phyloP scores from a whole-genome alignment of 2,888 invertebrate genomes.

The Elgonia sp. region DNA sequence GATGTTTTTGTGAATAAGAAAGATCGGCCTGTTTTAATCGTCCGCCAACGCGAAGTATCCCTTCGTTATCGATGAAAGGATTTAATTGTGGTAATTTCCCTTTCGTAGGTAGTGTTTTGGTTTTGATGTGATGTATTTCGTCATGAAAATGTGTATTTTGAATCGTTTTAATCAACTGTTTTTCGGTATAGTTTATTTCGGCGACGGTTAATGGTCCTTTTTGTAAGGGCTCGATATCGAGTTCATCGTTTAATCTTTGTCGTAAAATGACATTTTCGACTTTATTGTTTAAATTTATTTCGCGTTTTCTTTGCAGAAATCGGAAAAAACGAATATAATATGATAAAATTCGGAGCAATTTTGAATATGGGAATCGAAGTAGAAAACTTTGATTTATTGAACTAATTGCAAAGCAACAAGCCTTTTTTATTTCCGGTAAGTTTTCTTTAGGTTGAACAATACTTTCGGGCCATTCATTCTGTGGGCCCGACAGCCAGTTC shows the following conservation, averaged over 20 bases:
- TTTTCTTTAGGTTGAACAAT: background rate
- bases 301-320: background rate
- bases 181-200: background rate
- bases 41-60: constrained; percentile 46
- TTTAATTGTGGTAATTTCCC: constrained; percentile 69
- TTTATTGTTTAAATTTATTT: background rate
- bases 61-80: constrained; percentile 72
- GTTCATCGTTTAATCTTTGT: too few species aligned
- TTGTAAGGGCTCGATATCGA: too few species aligned
- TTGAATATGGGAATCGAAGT: constrained; percentile 9
- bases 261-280: background rate
- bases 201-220: background rate
- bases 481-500: too few species aligned
- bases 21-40: constrained; percentile 75
- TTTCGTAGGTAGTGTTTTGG: background rate
- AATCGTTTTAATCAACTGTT: background rate
- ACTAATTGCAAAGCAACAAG: background rate
- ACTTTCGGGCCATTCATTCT: too few species aligned
- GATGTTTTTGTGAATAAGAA: constrained; percentile 67
- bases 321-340: background rate
- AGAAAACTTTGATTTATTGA: constrained; percentile 16
- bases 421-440: constrained; percentile 48
- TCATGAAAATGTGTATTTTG: background rate
- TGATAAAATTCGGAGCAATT: background rate
- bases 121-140: background rate